phyloP scores from a whole-genome alignment of 2,888 invertebrate genomes.

The Habroteleia sp. region DNA sequence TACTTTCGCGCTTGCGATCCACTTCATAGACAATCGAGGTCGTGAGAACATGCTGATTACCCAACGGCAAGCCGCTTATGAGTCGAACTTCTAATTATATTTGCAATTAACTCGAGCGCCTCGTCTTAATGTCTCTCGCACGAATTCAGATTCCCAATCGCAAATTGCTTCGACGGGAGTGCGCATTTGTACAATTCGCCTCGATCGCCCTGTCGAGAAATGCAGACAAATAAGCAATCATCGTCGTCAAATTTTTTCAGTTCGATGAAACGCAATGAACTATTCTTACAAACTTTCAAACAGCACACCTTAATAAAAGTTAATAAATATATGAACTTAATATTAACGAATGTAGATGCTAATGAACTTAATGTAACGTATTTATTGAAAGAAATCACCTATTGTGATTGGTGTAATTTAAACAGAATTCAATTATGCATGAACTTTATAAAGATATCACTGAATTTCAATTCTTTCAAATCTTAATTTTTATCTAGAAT shows the following conservation, averaged over 20 bases:
- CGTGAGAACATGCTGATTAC: slow-evolving; percentile 72
- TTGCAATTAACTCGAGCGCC: slow-evolving; percentile 73
- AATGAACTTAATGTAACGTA: too few species aligned
- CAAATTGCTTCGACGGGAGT: slow-evolving; percentile 67
- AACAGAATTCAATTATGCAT: too few species aligned
- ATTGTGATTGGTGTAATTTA: too few species aligned
- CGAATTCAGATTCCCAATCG: slow-evolving; percentile 72
- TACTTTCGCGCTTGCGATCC: slow-evolving; percentile 73
- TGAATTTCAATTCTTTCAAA: too few species aligned
- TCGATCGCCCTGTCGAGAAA: slow-evolving; percentile 58
- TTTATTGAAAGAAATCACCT: too few species aligned
- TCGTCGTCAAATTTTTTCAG: slow-evolving; percentile 18
- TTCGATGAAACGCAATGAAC: too few species aligned
- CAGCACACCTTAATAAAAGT: too few species aligned
- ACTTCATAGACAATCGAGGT: slow-evolving; percentile 74
- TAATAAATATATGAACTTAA: too few species aligned
- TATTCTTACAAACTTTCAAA: too few species aligned
- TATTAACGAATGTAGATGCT: too few species aligned
- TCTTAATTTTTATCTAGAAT: too few species aligned
- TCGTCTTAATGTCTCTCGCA: slow-evolving; percentile 71
- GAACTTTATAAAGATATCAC: too few species aligned
- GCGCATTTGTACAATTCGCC: slow-evolving; percentile 18
- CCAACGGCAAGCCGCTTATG: slow-evolving; percentile 69
- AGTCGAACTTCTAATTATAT: slow-evolving; percentile 76
- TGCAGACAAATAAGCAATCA: slow-evolving; percentile 68